Evolutionary conservation across 2,888 invertebrate species (phyloP), one percentile per base, ranked within the genome.

Genomic region (Smittia aterrima): DNA sequence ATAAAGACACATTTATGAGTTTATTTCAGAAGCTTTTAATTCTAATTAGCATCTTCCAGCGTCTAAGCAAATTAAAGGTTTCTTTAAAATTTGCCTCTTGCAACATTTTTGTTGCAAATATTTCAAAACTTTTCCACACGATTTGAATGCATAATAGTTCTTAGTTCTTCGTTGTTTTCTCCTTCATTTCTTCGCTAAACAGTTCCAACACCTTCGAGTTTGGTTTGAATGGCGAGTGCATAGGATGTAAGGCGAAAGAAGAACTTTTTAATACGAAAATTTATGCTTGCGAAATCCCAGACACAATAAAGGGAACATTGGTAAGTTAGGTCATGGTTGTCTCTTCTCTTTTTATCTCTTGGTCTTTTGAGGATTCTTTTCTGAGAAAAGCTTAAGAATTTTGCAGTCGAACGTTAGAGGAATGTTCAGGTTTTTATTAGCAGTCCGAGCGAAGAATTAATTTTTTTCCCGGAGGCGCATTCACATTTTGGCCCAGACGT

Each of bases 401-500:
- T n/a, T n/a, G n/a, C n/a, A n/a, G n/a, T n/a, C n/a, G n/a, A n/a
- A n/a, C n/a, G n/a, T n/a, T n/a, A n/a, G n/a, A 32, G 32, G 32
- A 32, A 32, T 32, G 32, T 32, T 32, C 32, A 32, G 9, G 32
- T 32, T 32, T 32, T 32, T 32, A 32, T 32, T 32, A 32, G 32
- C 32, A 3, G 9, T 32, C n/a, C n/a, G n/a, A n/a, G n/a, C n/a
- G n/a, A n/a, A n/a, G n/a, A n/a, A n/a, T n/a, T n/a, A n/a, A 9
- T 32, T 32, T 32, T 3, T 32, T 6, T 3, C 32, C 32, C 32
- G 9, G 9, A 32, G 32, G 32, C 32, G 9, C 32, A 32, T 32
- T 32, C 32, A 32, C 32, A 32, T 32, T 32, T 32, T n/a, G n/a
- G n/a, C 24, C 66, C 66, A 66, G 66, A 66, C 66, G 20, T 66